Percentiles rank a stretch among this genome's conserved stretches.
These are phyloP conservation scores for Heliconius hermathena DNA, from an alignment of 1,140 invertebrate genomes.

Conservation along the genomic window DNA sequence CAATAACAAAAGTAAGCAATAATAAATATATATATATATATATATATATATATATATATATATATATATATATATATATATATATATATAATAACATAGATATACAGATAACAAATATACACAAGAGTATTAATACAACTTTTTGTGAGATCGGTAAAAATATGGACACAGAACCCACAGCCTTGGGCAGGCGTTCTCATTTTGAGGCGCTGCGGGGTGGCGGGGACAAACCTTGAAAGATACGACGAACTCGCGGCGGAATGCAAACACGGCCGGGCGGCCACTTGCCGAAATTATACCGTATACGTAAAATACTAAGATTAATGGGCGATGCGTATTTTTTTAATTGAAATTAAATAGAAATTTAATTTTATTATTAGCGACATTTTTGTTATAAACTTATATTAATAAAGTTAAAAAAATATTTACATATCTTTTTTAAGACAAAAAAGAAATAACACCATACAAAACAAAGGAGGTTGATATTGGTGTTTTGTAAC, in stretches of 20 bases:
- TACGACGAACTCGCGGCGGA: constrained; percentile 68
- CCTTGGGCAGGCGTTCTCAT: constrained; percentile 46
- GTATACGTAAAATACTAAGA: constrained; percentile 51
- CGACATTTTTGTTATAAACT: too few relatives aligned
- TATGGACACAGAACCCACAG: constrained; percentile 34
- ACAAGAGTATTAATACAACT: background rate
- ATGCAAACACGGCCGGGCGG: constrained; percentile 67
- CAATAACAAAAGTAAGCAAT: background rate
- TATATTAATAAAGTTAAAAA: too few relatives aligned
- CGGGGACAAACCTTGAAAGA: constrained; percentile 63
- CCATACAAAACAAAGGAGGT: background rate
- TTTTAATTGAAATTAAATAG: background rate
- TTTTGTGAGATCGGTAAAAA: constrained; percentile 6
- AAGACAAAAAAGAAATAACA: background rate
- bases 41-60: background rate
- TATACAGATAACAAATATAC: background rate
- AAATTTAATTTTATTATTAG: too few relatives aligned
- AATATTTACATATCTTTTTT: too few relatives aligned
- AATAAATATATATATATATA: background rate
- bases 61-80: background rate
- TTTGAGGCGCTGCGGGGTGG: constrained; percentile 64
- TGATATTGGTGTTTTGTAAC: constrained; percentile 1
- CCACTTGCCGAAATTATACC: constrained; percentile 64
- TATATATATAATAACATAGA: background rate
- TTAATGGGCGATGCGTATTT: background rate